Conservation (phyloP, 2,797 vertebrate species). For the Anguilla pacifica region DNA sequence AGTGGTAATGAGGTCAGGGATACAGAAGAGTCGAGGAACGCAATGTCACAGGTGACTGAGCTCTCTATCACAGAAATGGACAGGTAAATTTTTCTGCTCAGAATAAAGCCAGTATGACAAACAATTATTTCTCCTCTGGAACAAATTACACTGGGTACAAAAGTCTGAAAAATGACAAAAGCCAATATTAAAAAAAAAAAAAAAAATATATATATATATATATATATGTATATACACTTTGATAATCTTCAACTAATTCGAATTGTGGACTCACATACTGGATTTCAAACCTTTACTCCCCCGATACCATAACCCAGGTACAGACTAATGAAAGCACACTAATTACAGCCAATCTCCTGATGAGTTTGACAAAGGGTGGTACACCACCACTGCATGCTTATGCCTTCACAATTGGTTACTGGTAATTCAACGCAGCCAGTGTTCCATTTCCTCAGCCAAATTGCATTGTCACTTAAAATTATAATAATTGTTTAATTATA, state of each 20-base stretch:
- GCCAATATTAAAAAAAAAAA: not conserved
- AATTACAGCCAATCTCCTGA: constrained; percentile 60
- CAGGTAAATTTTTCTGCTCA: constrained; percentile 39
- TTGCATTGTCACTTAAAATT: constrained; percentile 66
- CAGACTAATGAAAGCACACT: constrained; percentile 42
- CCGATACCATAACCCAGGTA: constrained; percentile 39
- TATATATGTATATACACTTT: not conserved
- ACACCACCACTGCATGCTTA: constrained; percentile 47
- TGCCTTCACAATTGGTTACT: constrained; percentile 66
- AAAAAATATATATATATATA: too few relatives aligned
- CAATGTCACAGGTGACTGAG: constrained; percentile 63
- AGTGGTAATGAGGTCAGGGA: constrained; percentile 50
- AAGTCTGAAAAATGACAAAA: not conserved
- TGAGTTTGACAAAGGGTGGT: constrained; percentile 59
- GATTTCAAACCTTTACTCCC: not conserved
- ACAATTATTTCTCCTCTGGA: not conserved
- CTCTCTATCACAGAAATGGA: constrained; percentile 43
- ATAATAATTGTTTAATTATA: constrained; percentile 58
- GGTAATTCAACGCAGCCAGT: constrained; percentile 64
- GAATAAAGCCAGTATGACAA: not conserved
- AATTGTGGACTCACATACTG: not conserved
- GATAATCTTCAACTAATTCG: not conserved
- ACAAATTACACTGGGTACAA: not conserved
- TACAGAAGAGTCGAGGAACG: constrained; percentile 52
- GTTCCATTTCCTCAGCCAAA: constrained; percentile 64